Evolutionary conservation across 1,140 invertebrate genomes (phyloP), one percentile per base, ranked within the genome.

Genomic region (Onthophagus taurus): DNA sequence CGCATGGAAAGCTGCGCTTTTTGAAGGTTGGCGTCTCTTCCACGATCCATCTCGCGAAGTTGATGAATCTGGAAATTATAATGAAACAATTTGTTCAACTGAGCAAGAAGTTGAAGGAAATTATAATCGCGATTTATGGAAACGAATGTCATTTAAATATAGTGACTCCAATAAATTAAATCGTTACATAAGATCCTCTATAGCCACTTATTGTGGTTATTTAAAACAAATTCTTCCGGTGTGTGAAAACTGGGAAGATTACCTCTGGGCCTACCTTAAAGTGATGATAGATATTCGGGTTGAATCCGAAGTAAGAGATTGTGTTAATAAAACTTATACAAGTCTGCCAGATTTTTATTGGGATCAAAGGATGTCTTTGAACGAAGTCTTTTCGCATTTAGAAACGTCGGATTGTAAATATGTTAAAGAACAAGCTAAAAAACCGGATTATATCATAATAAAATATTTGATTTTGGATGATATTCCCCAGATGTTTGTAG

Each of bases 121-220:
- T 70, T 78, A 78, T 1, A 78, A 83, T 44, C 73, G 92, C 61
- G 89, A 92, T 66, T 68, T 96, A 1, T 97, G 93, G 93, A 96
- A 95, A 71, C 75, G 52, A 81, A 81, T 58, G 83, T 88, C 47
- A 81, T 85, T 78, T 70, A 78, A 52, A 69, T 91, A 60, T 78
- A 75, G 83, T 57, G 58, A 57, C 31, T 51, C 33, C 31, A 56
- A 50, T 41, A 51, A 20, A 45, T 35, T 58, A 45, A 49, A 47
- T 51, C 31, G 31, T 16, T 60, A 55, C 45, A 57, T 63, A 45
- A 57, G 49, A 49, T 60, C 60, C 16, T 24, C 60, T 11, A 30
- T 64, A 9, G 62, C 48, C 4, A 42, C 53, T 42, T 74, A 92
- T 12, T 91, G 89, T 69, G 92, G 92, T 0, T 82, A 93, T 64